phyloP scores from a whole-genome alignment of 2,113 vertebrate species.

The Pelodiscus sinensis region DNA sequence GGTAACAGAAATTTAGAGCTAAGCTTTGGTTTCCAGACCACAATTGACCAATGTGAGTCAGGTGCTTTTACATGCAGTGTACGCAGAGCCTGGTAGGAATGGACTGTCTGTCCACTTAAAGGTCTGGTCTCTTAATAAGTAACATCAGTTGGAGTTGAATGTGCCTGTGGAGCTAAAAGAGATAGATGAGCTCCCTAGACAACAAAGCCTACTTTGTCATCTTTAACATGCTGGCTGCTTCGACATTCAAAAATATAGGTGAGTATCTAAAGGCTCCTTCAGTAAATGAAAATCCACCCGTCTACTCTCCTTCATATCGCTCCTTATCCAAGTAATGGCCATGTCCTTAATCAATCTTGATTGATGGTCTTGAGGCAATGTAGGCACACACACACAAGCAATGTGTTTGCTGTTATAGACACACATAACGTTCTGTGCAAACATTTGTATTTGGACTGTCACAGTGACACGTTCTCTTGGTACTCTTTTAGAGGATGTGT shows the following conservation, averaged over 20 bases:
- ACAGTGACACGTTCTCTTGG: background rate
- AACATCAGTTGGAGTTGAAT: slow-evolving; percentile 33
- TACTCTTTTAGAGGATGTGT: background rate
- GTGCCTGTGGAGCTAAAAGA: slow-evolving; percentile 20
- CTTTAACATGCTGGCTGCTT: background rate
- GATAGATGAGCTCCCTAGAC: slow-evolving; percentile 43
- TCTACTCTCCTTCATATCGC: background rate
- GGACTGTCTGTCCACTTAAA: background rate
- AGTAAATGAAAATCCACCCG: background rate
- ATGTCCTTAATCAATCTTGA: background rate
- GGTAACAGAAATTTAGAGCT: slow-evolving; percentile 4
- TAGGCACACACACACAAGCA: accelerated
- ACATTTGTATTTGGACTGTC: background rate
- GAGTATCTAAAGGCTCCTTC: background rate
- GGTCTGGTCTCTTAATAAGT: slow-evolving; percentile 45
- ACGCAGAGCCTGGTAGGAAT: slow-evolving; percentile 23
- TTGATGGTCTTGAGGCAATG: background rate
- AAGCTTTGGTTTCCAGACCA: background rate
- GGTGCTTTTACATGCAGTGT: slow-evolving; percentile 44
- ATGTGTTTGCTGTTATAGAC: background rate
- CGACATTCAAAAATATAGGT: background rate
- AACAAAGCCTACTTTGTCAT: slow-evolving; percentile 2
- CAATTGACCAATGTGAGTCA: slow-evolving; percentile 42
- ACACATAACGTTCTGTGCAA: accelerated
- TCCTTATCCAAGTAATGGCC: background rate